Conservation (phyloP, 2,113 vertebrate species). For the Lepisosteus oculatus region DNA sequence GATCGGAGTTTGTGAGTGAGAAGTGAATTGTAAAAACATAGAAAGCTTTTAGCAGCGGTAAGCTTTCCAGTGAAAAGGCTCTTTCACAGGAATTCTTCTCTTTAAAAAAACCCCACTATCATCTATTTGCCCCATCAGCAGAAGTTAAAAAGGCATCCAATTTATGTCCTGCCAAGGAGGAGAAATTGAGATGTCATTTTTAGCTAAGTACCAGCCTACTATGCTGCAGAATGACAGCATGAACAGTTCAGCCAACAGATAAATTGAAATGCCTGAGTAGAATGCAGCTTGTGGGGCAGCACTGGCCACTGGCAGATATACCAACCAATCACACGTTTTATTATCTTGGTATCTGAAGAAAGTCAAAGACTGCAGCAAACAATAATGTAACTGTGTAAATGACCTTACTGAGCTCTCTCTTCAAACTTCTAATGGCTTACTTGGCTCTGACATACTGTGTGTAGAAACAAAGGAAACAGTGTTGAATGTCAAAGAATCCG, state of each 20-base stretch:
- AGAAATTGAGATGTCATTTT: not conserved
- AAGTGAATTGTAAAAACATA: too few species aligned
- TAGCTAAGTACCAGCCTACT: not conserved
- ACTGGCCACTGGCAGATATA: conserved; percentile 31
- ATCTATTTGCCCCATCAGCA: not conserved
- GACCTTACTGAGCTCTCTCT: conserved; percentile 28
- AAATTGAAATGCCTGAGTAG: not conserved
- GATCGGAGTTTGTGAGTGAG: too few species aligned
- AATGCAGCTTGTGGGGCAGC: conserved; percentile 39
- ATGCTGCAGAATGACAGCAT: not conserved
- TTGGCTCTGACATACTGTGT: conserved; percentile 36
- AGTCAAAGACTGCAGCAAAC: not conserved
- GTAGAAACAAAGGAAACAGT: conserved; percentile 42
- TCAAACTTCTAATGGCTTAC: conserved; percentile 46
- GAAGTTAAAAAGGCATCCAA: not conserved
- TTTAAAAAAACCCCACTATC: conserved; percentile 35
- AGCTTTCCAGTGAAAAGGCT: not conserved
- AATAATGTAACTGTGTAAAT: not conserved
- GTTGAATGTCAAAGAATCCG: conserved; percentile 28
- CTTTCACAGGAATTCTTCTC: conserved; percentile 15
- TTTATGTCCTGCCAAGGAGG: not conserved
- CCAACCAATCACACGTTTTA: conserved; percentile 21
- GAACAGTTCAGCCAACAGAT: not conserved
- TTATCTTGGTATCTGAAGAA: conserved; percentile 11
- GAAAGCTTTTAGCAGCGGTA: too few species aligned